Percentiles rank a stretch among this genome's conserved stretches.
Conservation (phyloP, 2,113 vertebrate species). For the Drymodes brunneopygia region DNA sequence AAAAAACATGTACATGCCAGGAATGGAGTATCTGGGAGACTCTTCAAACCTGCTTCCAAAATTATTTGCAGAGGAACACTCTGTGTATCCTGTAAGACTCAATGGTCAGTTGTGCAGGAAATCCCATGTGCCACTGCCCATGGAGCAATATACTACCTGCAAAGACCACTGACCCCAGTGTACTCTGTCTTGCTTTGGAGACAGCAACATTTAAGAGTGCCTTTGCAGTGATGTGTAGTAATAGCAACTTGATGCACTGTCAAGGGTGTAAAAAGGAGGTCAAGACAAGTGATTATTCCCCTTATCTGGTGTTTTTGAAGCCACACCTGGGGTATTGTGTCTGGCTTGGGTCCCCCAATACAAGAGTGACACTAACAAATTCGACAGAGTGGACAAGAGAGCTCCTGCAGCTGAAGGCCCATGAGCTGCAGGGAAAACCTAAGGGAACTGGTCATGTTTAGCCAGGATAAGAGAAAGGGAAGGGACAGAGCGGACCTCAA, state of each 20-base stretch:
- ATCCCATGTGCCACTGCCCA: neutral
- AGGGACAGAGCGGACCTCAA: neutral
- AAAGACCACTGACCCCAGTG: neutral
- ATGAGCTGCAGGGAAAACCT: neutral
- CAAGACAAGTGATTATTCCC: neutral
- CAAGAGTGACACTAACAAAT: neutral
- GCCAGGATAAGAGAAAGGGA: neutral
- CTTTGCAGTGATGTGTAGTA: neutral
- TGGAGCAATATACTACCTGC: neutral
- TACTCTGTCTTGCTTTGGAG: neutral
- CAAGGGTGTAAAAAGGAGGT: neutral
- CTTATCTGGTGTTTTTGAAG: neutral
- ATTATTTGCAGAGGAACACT: neutral
- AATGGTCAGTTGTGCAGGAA: neutral
- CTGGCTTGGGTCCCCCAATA: neutral
- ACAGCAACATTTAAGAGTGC: neutral
- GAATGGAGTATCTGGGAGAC: neutral
- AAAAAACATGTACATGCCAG: accelerated
- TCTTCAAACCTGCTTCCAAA: neutral
- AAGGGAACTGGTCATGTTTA: neutral
- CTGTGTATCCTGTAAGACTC: neutral
- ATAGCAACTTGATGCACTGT: neutral
- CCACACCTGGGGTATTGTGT: neutral
- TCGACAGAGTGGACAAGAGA: neutral
- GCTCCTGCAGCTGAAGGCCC: neutral